Evolutionary conservation across 2,113 vertebrate species (phyloP), one percentile per base, ranked within the genome.

Genomic region (Dinomys branickii): DNA sequence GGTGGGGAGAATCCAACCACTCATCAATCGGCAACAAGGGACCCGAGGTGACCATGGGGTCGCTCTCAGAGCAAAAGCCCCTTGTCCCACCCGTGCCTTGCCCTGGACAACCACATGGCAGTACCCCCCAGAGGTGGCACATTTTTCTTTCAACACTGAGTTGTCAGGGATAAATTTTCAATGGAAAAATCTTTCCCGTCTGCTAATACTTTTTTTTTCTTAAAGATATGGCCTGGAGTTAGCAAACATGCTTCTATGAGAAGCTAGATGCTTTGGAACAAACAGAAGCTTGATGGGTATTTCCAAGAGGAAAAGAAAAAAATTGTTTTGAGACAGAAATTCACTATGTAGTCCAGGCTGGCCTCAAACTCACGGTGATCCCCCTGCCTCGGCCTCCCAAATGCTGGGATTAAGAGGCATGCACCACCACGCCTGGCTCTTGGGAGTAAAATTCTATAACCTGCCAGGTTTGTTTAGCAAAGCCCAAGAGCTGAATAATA

Each of bases 181-280:
- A 52, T 56, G 54, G 59, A 28, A 95, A 77, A 61, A 83, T 41
- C 88, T 65, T 89, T 52, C 71, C 90, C 93, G 85, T 63, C 1
- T 44, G 56, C 83, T 24, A 85, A 93, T 56, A 88, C 80, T 35
- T 67, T 56, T 47, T 28, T 44, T 69, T 85, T 71, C 20, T 83
- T 75, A 33, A n/a, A 78, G 73, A 81, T 69, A 71, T 1, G 22
- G 50, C 17, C 88, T 89, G 47, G 63, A 61, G 19, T 77, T 54
- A 35, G 87, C 24, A 80, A 44, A 56, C 77, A n/a, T 61, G 61
- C 65, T 73, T 95, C 84, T 56, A 73, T 7, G 59, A 93, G 91
- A 96, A 87, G 73, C 65, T 58, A 58, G 86, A 24, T 69, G 38
- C 81, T 94, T 50, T 61, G 73, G 38, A 90, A 92, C 41, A 59